These are phyloP conservation scores for Oscheius sp. DNA, from an alignment of 2,888 invertebrate genomes.

Conservation along the genomic window DNA sequence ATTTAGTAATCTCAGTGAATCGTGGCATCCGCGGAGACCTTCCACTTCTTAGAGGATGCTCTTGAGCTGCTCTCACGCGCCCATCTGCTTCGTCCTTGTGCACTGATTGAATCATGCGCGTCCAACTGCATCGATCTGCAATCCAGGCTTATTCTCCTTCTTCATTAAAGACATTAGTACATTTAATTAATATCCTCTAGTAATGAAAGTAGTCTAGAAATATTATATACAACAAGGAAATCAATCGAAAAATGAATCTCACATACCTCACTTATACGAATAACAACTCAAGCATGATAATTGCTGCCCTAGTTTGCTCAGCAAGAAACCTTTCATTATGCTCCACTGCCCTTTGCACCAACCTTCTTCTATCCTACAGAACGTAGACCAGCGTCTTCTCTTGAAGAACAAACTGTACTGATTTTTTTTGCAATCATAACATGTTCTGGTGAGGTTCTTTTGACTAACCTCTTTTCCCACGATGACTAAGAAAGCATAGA, in stretches of 20 bases:
- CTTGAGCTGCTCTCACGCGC: constrained; percentile 28
- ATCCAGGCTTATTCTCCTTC: constrained; percentile 11
- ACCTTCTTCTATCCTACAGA: neutral
- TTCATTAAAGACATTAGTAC: constrained; percentile 8
- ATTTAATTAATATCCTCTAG: neutral
- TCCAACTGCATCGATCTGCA: constrained; percentile 23
- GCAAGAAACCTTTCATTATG: constrained; percentile 25
- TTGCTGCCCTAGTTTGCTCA: constrained; percentile 22
- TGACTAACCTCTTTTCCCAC: too few species aligned
- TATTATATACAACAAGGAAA: neutral
- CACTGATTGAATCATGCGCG: constrained; percentile 29
- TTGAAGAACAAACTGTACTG: neutral
- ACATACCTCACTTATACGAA: neutral
- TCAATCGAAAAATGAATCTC: neutral
- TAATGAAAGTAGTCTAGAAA: neutral
- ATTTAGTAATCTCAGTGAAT: constrained; percentile 6
- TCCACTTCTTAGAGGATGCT: constrained; percentile 22
- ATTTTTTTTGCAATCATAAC: neutral
- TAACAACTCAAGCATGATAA: constrained; percentile 29
- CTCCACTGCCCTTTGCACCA: constrained; percentile 16
- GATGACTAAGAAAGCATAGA: too few species aligned
- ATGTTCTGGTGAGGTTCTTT: neutral
- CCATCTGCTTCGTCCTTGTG: constrained; percentile 19
- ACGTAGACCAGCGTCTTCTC: too few species aligned
- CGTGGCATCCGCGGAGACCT: constrained; percentile 6